Evolutionary conservation across 2,113 vertebrate species (phyloP), one percentile per base, ranked within the genome.

Genomic region (Triplophysa rosa): DNA sequence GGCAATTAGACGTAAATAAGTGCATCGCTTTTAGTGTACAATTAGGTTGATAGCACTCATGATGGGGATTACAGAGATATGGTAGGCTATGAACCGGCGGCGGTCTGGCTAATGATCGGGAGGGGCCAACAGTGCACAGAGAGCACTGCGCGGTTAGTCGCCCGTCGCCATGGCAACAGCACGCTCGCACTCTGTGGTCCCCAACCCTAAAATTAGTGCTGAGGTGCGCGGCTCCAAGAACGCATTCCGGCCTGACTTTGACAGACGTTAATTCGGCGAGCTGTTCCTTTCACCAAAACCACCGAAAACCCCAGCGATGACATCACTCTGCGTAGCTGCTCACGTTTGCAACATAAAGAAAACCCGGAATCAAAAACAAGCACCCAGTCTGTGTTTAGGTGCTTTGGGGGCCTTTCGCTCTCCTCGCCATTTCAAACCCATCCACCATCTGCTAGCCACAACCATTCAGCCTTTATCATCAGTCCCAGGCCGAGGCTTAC

Each of bases 141-240:
- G 85, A 86, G 86, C 87, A 89, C 89, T 82, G 86, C 84, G 84
- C 88, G 89, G 88, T 89, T 89, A 88, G 74, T 71, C 75, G 29
- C 84, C 88, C 69, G 89, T 91, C 91, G 80, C 91, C 89, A 91
- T 92, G 90, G 90, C 86, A 83, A 93, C 89, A 78, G 78, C 52
- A 86, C 87, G 58, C 91, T 91, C 89, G 84, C 88, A 89, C 89
- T 79, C 90, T 88, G 90, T 84, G 45, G 88, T 90, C 90, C 88
- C 89, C 91, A 91, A 90, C 89, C 92, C 92, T 93, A 90, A 93
- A 92, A 93, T 94, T 92, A 93, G 88, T 86, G 87, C 81, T 62
- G 90, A 91, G 92, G 92, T 94, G 89, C 86, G 81, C 88, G 87
- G 89, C 90, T 91, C 86, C 88, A 88, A 89, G 7, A 91, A 54